These are phyloP conservation scores for Hydropsyche betteni DNA, from an alignment of 2,888 invertebrate genomes.

Conservation along the genomic window DNA sequence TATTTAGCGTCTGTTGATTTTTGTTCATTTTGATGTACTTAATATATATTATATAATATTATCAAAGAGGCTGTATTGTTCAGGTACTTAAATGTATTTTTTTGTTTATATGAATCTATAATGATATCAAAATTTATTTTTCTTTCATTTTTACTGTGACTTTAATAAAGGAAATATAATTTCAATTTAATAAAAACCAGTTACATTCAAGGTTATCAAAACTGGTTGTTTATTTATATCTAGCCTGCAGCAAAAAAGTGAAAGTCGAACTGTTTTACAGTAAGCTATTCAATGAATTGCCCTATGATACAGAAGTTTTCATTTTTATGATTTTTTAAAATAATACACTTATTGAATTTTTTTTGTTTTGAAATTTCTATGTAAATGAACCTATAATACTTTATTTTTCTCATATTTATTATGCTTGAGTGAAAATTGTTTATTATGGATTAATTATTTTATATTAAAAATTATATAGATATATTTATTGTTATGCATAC, in stretches of 20 bases:
- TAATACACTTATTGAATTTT: too few species aligned
- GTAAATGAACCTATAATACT: too few species aligned
- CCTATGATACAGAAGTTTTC: too few species aligned
- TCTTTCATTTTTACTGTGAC: background rate
- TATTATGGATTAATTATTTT: too few species aligned
- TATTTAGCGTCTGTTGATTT: too few species aligned
- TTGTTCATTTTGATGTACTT: background rate
- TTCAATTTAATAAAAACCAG: conserved; percentile 14
- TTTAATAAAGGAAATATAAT: conserved; percentile 9
- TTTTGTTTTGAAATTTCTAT: too few species aligned
- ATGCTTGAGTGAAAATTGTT: too few species aligned
- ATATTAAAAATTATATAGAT: too few species aligned
- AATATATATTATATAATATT: background rate
- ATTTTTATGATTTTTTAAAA: too few species aligned
- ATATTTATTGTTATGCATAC: too few species aligned
- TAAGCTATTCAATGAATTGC: background rate
- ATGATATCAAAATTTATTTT: background rate
- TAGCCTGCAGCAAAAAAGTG: conserved; percentile 16
- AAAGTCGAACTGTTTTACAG: conserved; percentile 15
- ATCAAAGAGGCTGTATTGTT: conserved; percentile 9
- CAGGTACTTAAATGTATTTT: conserved; percentile 3
- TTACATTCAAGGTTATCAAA: conserved; percentile 13
- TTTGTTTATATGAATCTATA: background rate
- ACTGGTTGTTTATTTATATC: conserved; percentile 3
- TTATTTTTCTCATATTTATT: too few species aligned